These are phyloP conservation scores for Chouioia cunea DNA, from an alignment of 2,888 invertebrate genomes.

Conservation along the genomic window DNA sequence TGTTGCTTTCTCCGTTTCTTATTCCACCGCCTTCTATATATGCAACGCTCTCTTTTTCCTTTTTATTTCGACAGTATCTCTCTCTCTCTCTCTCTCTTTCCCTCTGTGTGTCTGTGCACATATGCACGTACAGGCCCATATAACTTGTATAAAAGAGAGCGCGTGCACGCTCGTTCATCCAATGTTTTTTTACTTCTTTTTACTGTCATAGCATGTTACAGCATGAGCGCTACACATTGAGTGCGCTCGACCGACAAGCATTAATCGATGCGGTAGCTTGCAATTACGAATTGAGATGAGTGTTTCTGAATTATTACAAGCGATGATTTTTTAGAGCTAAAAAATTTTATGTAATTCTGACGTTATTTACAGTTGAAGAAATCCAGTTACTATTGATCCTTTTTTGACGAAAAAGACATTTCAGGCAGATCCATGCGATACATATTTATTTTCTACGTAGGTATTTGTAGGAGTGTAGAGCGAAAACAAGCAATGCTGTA, in stretches of 20 bases:
- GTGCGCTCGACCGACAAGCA: too few species aligned
- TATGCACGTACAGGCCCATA: neutral
- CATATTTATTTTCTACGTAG: too few species aligned
- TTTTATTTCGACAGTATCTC: constrained; percentile 29
- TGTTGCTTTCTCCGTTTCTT: constrained; percentile 47
- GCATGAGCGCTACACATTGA: neutral
- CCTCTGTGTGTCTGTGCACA: constrained; percentile 2
- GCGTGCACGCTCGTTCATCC: neutral
- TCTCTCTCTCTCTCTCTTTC: constrained; percentile 14
- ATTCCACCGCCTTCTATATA: constrained; percentile 47
- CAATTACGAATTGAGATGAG: too few species aligned
- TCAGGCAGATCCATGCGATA: neutral
- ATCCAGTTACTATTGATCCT: too few species aligned
- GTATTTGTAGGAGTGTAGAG: neutral
- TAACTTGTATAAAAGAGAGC: neutral
- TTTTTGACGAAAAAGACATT: too few species aligned
- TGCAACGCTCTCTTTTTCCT: constrained; percentile 14
- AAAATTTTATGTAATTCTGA: too few species aligned
- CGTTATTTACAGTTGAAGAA: too few species aligned
- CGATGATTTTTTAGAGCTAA: too few species aligned
- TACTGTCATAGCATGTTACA: neutral
- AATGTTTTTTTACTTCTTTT: constrained; percentile 12
- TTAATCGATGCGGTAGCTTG: too few species aligned
- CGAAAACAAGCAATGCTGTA: constrained; percentile 20
- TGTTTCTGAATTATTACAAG: too few species aligned